Evolutionary conservation across 2,888 invertebrate genomes (phyloP).

Genomic region (Agriotes lineatus): DNA sequence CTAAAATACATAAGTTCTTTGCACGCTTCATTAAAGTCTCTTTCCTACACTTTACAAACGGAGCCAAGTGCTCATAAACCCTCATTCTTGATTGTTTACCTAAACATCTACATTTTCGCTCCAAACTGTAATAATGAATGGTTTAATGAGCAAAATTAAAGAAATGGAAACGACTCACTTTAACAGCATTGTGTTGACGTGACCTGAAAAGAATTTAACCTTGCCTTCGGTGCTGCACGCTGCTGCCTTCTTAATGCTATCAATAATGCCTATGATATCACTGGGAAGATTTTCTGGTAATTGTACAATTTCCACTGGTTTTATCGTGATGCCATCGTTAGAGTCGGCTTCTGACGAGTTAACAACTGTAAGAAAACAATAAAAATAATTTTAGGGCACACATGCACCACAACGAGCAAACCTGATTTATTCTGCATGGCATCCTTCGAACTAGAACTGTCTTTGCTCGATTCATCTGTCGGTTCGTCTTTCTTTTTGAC

Average conservation of each 20-base stretch:
- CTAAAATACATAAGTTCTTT: slow-evolving; percentile 66
- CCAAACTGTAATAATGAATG: slow-evolving; percentile 63
- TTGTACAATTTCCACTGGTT: slow-evolving; percentile 62
- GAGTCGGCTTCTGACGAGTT: slow-evolving; percentile 31
- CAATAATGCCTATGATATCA: slow-evolving; percentile 64
- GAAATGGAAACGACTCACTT: slow-evolving; percentile 61
- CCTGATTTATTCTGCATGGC: slow-evolving; percentile 36
- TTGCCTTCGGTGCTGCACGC: slow-evolving; percentile 64
- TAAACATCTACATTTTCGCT: slow-evolving; percentile 67
- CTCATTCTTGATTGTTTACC: slow-evolving; percentile 68
- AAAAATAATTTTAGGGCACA: too few relatives aligned
- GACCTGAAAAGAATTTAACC: slow-evolving; percentile 67
- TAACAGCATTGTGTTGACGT: slow-evolving; percentile 66
- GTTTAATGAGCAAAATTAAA: neutral
- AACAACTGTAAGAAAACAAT: slow-evolving; percentile 1
- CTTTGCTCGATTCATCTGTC: slow-evolving; percentile 42
- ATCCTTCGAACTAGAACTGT: slow-evolving; percentile 40
- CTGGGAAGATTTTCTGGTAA: slow-evolving; percentile 67
- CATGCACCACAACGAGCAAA: too few relatives aligned
- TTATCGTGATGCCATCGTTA: slow-evolving; percentile 27
- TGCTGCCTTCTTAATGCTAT: slow-evolving; percentile 65
- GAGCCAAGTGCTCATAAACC: slow-evolving; percentile 69
- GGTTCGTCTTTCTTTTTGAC: slow-evolving; percentile 26
- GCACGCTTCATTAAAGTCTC: slow-evolving; percentile 68
- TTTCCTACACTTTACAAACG: slow-evolving; percentile 66